Conservation (phyloP, 2,113 vertebrate genomes). For the Alethe castanea region DNA sequence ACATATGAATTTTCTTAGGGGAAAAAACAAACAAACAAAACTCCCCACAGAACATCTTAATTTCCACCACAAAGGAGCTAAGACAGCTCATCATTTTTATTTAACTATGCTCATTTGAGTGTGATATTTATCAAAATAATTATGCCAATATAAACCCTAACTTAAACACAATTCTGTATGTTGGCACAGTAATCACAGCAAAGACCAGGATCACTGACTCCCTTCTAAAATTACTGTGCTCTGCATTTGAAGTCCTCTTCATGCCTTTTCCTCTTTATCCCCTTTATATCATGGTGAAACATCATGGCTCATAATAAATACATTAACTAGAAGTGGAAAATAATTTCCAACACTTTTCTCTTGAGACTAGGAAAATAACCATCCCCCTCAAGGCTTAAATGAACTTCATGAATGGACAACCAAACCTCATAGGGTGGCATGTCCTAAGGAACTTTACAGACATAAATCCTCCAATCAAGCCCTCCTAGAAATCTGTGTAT, state of each 20-base stretch:
- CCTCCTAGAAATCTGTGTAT: constrained; percentile 29
- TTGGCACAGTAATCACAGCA: not conserved
- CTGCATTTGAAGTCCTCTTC: not conserved
- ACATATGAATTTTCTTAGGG: not conserved
- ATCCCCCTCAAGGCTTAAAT: not conserved
- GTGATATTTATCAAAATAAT: not conserved
- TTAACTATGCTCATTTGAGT: not conserved
- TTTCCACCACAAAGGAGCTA: not conserved
- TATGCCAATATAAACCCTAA: not conserved
- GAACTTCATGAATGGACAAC: not conserved
- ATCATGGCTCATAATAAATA: not conserved
- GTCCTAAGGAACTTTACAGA: not conserved
- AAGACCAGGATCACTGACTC: not conserved
- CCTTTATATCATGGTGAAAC: not conserved
- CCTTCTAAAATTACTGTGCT: not conserved
- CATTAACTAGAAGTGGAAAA: not conserved
- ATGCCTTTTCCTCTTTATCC: not conserved
- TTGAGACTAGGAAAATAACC: not conserved
- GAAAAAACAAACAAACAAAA: not conserved
- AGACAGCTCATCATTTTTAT: not conserved
- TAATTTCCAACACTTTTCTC: not conserved
- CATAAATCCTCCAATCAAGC: not conserved
- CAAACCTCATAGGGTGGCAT: not conserved
- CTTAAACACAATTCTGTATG: not conserved
- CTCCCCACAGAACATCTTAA: not conserved